Evolutionary conservation across 2,113 vertebrate species (phyloP).

Genomic region (Bothrops jararaca): DNA sequence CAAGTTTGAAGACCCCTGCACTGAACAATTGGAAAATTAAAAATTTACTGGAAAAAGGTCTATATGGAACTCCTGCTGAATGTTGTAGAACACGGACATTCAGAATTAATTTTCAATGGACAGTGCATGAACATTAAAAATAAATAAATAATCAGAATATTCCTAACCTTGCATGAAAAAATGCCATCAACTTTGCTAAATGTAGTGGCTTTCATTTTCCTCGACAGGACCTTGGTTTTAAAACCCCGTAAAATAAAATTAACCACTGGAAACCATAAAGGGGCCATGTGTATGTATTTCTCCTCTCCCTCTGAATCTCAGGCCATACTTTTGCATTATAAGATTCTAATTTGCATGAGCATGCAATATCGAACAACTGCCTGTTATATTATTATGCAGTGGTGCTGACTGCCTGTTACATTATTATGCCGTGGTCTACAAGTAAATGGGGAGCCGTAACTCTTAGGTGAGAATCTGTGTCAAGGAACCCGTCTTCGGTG

Average conservation of each 20-base stretch:
- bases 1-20: too few relatives aligned
- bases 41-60: background rate
- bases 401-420: background rate
- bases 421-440: too few relatives aligned
- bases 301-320: background rate
- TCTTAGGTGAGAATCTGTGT: background rate
- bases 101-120: background rate
- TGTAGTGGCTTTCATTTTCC: background rate
- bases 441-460: background rate
- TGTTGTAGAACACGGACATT: background rate
- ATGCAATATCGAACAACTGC: background rate
- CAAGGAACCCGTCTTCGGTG: background rate
- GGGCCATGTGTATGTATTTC: background rate
- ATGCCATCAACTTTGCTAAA: background rate
- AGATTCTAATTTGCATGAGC: background rate
- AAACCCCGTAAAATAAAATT: background rate
- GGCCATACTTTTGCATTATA: background rate
- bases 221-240: background rate
- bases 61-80: background rate
- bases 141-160: background rate
- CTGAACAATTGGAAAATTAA: background rate
- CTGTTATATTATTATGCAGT: background rate
- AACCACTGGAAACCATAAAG: background rate
- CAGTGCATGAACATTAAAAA: background rate
- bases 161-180: background rate